Conservation (phyloP, 2,888 invertebrate genomes). For the Lomographa bimaculata region DNA sequence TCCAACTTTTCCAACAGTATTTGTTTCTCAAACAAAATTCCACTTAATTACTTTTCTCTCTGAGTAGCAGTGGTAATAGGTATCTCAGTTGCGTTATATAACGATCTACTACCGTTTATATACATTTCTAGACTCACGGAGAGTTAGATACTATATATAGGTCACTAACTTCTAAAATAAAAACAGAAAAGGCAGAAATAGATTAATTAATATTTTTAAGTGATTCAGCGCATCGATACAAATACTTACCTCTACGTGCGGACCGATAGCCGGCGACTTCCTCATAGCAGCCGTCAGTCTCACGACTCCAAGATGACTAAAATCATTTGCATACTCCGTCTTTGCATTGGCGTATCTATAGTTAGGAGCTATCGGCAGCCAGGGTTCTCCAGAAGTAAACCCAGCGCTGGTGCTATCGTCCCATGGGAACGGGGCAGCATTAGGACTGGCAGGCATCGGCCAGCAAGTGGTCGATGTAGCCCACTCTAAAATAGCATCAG, state of each 20-base stretch:
- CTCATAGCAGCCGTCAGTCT: slow-evolving; percentile 66
- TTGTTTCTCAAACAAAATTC: no score
- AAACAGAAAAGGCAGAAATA: no score
- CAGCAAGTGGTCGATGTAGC: slow-evolving; percentile 70
- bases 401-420: slow-evolving; percentile 72
- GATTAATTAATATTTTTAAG: no score
- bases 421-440: slow-evolving; percentile 70
- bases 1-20: neutral
- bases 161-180: no score
- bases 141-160: no score
- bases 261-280: slow-evolving; percentile 70
- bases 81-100: no score
- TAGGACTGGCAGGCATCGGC: slow-evolving; percentile 58
- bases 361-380: slow-evolving; percentile 87
- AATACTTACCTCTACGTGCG: slow-evolving; percentile 65
- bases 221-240: no score
- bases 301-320: slow-evolving; percentile 75
- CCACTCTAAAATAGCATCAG: slow-evolving; percentile 82
- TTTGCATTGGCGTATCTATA: slow-evolving; percentile 85
- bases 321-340: slow-evolving; percentile 71
- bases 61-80: no score
- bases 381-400: slow-evolving; percentile 83
- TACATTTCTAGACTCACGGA: no score
- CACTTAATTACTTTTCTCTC: no score
- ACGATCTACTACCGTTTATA: no score